These are phyloP conservation scores for Macaca fascicularis DNA, from an alignment of 2,113 vertebrate genomes.

Conservation along the genomic window T2T-MFA8v1.1 NC_088392.1:21532001-21532500, in stretches of 20 bases:
- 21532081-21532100: accelerated
- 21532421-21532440: neutral
- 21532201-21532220: neutral
- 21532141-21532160: accelerated
- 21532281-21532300: conserved; percentile 15
- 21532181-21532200: neutral
- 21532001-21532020: conserved; percentile 91
- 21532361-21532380: neutral
- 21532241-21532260: neutral
- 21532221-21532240: neutral
- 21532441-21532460: neutral
- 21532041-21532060: too few species aligned
- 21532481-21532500: neutral
- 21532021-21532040: neutral
- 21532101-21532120: neutral
- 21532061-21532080: accelerated
- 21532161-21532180: neutral
- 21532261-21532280: neutral
- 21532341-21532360: neutral
- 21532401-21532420: accelerated
- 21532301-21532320: neutral
- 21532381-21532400: neutral
- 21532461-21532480: neutral
- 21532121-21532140: neutral
- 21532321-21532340: neutral